phyloP scores from a whole-genome alignment of 2,113 vertebrate species.

The Urocolius indicus region DNA sequence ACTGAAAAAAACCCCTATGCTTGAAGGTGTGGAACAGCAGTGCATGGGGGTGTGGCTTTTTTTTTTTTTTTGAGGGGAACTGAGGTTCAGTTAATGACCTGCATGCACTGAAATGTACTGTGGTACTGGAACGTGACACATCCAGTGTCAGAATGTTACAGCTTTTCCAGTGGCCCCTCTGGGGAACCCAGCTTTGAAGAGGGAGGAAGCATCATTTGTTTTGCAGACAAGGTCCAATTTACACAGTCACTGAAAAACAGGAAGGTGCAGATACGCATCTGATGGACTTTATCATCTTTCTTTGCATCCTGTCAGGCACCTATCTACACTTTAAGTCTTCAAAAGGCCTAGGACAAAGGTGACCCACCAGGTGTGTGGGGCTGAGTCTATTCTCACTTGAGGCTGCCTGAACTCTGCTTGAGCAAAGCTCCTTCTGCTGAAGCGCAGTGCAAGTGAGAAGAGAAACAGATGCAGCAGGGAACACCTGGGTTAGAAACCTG shows the following conservation, averaged over 20 bases:
- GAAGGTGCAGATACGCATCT: not conserved
- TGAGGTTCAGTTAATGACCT: constrained; percentile 42
- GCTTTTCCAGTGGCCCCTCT: not conserved
- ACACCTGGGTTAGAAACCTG: not conserved
- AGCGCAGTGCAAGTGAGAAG: not conserved
- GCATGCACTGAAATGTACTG: constrained; percentile 32
- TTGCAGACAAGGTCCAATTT: not conserved
- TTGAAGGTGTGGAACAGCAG: constrained; percentile 41
- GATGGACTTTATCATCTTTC: not conserved
- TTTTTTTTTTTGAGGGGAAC: constrained; percentile 26
- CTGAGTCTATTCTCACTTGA: constrained; percentile 34
- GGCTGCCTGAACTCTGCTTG: not conserved
- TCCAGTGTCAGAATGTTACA: not conserved
- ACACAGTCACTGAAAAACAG: not conserved
- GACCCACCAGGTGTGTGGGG: not conserved
- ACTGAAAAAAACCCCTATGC: not conserved
- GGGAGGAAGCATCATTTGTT: not conserved
- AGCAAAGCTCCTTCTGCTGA: not conserved
- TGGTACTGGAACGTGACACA: constrained; percentile 36
- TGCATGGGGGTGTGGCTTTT: constrained; percentile 34
- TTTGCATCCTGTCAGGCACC: constrained; percentile 6
- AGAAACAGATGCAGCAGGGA: not conserved
- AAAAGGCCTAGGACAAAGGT: not conserved
- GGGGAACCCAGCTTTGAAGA: not conserved
- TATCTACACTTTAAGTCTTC: not conserved